phyloP scores from a whole-genome alignment of 1,140 invertebrate genomes.

The Pomacea maculata region DNA sequence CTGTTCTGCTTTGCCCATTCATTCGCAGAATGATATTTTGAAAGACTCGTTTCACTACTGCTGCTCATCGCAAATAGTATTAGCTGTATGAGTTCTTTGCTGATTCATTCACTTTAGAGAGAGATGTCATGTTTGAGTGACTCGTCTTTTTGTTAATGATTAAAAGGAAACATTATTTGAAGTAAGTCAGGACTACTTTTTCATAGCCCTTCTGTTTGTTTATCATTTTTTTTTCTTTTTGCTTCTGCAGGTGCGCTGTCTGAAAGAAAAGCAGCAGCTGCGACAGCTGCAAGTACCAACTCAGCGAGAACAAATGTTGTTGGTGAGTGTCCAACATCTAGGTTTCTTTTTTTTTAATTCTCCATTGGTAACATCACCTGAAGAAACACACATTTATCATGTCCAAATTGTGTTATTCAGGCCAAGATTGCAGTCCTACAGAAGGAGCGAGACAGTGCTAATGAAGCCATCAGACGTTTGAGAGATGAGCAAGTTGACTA shows the following conservation, averaged over 20 bases:
- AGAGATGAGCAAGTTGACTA: conserved; percentile 6
- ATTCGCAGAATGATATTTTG: neutral
- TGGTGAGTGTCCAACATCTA: conserved; percentile 1
- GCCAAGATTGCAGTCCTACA: conserved; percentile 16
- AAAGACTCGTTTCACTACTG: neutral
- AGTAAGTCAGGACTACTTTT: neutral
- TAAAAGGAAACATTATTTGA: neutral
- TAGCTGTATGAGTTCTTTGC: too few species aligned
- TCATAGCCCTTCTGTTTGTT: neutral
- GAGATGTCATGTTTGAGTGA: too few species aligned
- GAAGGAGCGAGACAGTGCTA: conserved; percentile 7
- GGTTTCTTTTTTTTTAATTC: too few species aligned
- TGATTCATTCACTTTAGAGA: too few species aligned
- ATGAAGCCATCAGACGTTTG: neutral
- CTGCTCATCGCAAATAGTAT: too few species aligned
- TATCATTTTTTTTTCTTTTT: neutral
- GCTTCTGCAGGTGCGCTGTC: neutral
- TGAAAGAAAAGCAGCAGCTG: neutral
- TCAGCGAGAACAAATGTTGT: conserved; percentile 21
- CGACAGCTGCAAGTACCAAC: conserved; percentile 4
- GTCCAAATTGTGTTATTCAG: neutral
- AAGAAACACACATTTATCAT: neutral
- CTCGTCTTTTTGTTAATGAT: too few species aligned
- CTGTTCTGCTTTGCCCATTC: neutral
- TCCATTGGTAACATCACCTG: too few species aligned